A percentile compares a stretch with the other conserved stretches of the same genome.
Conservation (phyloP, 2,113 vertebrate genomes). For the Trematocara marginatum region DNA sequence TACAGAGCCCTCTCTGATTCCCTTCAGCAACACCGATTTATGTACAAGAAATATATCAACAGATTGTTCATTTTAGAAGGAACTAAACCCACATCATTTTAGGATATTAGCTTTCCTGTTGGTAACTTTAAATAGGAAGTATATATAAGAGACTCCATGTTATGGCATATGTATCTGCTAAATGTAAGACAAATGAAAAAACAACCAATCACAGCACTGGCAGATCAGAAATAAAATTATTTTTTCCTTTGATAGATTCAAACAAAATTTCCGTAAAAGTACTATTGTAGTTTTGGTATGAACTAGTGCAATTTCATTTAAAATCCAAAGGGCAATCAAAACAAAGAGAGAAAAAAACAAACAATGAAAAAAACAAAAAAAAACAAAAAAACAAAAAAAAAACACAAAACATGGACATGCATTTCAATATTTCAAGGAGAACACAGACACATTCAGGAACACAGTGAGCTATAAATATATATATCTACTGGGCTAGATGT, state of each 20-base stretch:
- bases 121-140: neutral
- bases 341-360: neutral
- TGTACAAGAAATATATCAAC: neutral
- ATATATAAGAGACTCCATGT: neutral
- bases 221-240: neutral
- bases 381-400: neutral
- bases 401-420: constrained; percentile 19
- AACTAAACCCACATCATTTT: neutral
- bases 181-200: neutral
- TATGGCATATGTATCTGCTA: neutral
- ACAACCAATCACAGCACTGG: neutral
- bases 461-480: constrained; percentile 45
- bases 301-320: neutral
- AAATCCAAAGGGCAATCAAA: neutral
- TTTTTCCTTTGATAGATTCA: neutral
- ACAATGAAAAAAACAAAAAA: neutral
- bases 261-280: neutral
- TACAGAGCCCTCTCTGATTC: neutral
- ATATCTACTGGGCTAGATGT: constrained; percentile 48
- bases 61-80: neutral
- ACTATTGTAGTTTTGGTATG: neutral
- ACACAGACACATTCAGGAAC: constrained; percentile 48
- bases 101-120: neutral
- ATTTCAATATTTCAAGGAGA: constrained; percentile 46
- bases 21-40: neutral